phyloP scores from a whole-genome alignment of 2,113 vertebrate species.

The Hyaena hyaena region DNA sequence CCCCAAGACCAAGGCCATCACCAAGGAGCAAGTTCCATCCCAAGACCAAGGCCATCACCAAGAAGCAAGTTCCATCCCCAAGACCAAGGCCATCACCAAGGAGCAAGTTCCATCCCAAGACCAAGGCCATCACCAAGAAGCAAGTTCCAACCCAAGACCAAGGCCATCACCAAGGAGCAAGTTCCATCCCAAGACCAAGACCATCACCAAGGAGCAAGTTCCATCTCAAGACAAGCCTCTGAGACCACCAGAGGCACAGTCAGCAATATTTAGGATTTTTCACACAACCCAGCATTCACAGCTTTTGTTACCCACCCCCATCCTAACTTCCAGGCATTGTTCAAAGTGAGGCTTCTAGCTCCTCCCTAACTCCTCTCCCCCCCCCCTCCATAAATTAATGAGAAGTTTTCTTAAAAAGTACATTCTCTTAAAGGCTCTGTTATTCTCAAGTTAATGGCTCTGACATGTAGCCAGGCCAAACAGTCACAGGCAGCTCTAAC shows the following conservation, averaged over 20 bases:
- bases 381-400: conserved; percentile 80
- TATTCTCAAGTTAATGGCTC: conserved; percentile 86
- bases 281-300: conserved; percentile 50
- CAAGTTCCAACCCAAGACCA: too few relatives aligned
- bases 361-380: conserved; percentile 23
- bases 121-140: too few relatives aligned
- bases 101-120: not conserved
- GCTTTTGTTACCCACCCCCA: conserved; percentile 59
- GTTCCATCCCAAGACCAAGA: too few relatives aligned
- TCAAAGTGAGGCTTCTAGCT: conserved; percentile 62
- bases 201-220: too few relatives aligned
- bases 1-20: too few relatives aligned
- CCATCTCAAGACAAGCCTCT: not conserved
- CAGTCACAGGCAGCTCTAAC: conserved; percentile 84
- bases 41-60: too few relatives aligned
- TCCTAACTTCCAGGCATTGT: conserved; percentile 2
- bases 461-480: conserved; percentile 86
- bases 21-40: too few relatives aligned
- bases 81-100: not conserved
- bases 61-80: too few relatives aligned
- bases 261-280: not conserved
- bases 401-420: conserved; percentile 78
- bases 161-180: too few relatives aligned
- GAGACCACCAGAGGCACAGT: conserved; percentile 4
- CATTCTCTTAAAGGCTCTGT: conserved; percentile 79